These are phyloP conservation scores for Drosophila repletoides DNA, from an alignment of 1,140 invertebrate genomes.

Conservation along the genomic window DNA sequence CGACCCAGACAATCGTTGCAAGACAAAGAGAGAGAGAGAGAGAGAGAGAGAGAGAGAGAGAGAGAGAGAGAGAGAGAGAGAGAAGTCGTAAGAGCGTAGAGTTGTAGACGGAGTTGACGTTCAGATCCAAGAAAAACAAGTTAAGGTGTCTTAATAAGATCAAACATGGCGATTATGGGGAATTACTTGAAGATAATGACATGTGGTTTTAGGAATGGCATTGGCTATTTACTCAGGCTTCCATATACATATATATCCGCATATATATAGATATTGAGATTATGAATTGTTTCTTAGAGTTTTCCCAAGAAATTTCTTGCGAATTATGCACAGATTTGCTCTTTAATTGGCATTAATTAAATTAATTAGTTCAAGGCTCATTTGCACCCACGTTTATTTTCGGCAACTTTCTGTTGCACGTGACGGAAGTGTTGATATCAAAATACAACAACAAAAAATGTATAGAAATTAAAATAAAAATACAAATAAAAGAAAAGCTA, in stretches of 20 bases:
- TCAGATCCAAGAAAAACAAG: constrained; percentile 56
- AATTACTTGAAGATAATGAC: constrained; percentile 69
- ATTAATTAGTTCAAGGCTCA: neutral
- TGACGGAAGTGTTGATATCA: constrained; percentile 1
- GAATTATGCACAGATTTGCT: too few relatives aligned
- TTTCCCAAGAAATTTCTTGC: too few relatives aligned
- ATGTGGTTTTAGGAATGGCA: constrained; percentile 24
- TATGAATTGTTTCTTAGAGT: too few relatives aligned
- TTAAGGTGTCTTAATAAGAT: constrained; percentile 77
- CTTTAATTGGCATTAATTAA: neutral
- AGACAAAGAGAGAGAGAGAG: neutral
- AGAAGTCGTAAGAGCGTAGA: neutral
- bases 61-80: neutral
- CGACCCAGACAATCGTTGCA: neutral
- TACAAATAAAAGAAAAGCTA: neutral
- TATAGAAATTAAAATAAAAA: too few relatives aligned
- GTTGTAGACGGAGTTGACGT: constrained; percentile 12
- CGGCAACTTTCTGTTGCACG: neutral
- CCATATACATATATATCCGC: neutral
- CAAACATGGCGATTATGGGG: constrained; percentile 69
- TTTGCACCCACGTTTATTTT: neutral
- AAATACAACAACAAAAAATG: too few relatives aligned
- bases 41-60: neutral
- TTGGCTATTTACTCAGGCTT: too few relatives aligned
- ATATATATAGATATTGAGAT: too few relatives aligned